These are phyloP conservation scores for Drymonia ruficornis DNA, from an alignment of 2,888 invertebrate genomes.

Conservation along the genomic window DNA sequence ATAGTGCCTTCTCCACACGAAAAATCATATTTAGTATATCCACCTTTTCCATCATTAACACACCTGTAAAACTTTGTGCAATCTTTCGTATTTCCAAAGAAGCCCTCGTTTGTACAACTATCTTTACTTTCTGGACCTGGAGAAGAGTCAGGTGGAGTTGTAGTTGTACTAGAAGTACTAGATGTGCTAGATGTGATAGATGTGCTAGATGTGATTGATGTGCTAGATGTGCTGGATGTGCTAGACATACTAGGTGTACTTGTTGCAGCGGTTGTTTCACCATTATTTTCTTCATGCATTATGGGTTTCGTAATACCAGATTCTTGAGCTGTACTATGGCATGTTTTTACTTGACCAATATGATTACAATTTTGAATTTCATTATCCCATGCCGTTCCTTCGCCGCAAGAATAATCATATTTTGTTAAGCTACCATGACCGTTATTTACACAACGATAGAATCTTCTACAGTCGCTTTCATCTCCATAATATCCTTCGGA, in stretches of 20 bases:
- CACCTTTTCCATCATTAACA: constrained; percentile 85
- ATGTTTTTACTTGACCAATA: constrained; percentile 70
- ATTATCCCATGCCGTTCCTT: constrained; percentile 85
- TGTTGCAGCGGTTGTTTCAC: constrained; percentile 22
- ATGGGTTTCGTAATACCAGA: constrained; percentile 40
- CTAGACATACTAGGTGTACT: constrained; percentile 13
- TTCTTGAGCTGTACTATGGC: constrained; percentile 37
- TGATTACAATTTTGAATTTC: constrained; percentile 82
- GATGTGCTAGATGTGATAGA: constrained; percentile 19
- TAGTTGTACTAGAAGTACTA: constrained; percentile 27
- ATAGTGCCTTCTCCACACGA: constrained; percentile 88
- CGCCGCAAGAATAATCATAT: constrained; percentile 83
- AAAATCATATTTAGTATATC: constrained; percentile 86
- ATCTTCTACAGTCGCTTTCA: constrained; percentile 75
- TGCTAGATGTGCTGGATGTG: constrained; percentile 29
- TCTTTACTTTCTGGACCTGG: constrained; percentile 36
- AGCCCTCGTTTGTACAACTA: constrained; percentile 84
- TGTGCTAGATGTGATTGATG: constrained; percentile 34
- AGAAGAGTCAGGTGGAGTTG: constrained; percentile 22
- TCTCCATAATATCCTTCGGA: constrained; percentile 78
- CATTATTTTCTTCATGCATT: constrained; percentile 45
- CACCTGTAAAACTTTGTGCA: constrained; percentile 89
- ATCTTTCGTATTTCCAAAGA: constrained; percentile 84
- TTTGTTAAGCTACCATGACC: constrained; percentile 74
- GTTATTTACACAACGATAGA: constrained; percentile 78